phyloP scores from a whole-genome alignment of 2,113 vertebrate species.

The Indicator maculatus region DNA sequence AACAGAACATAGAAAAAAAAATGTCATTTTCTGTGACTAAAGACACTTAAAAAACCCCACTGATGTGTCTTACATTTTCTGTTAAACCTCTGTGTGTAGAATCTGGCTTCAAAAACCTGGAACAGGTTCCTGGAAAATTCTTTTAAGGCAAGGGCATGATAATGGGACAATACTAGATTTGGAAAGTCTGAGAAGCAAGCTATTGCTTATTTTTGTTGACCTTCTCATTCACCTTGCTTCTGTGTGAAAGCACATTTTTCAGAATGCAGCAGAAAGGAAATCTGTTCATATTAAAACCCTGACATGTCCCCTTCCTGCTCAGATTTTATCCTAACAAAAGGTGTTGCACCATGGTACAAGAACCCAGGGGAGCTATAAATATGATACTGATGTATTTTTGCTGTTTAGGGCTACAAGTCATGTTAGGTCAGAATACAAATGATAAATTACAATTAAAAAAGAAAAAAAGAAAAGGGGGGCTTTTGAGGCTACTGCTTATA shows the following conservation, averaged over 20 bases:
- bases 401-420: not conserved
- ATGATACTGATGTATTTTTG: not conserved
- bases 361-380: not conserved
- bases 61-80: not conserved
- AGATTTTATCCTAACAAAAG: slow-evolving; percentile 8
- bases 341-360: not conserved
- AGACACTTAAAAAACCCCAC: not conserved
- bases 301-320: not conserved
- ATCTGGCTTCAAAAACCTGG: not conserved
- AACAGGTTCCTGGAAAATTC: not conserved
- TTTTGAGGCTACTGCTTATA: not conserved
- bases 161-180: not conserved
- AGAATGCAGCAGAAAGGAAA: slow-evolving; percentile 1
- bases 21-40: not conserved
- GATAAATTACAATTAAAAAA: not conserved
- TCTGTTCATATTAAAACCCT: not conserved
- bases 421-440: not conserved
- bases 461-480: too few relatives aligned
- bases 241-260: not conserved
- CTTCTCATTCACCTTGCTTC: not conserved
- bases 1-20: not conserved
- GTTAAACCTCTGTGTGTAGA: not conserved
- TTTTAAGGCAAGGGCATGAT: not conserved
- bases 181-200: not conserved
- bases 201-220: not conserved